Base-by-base conservation (phyloP, 2,888 invertebrate species). In the Helleia helle region DNA sequence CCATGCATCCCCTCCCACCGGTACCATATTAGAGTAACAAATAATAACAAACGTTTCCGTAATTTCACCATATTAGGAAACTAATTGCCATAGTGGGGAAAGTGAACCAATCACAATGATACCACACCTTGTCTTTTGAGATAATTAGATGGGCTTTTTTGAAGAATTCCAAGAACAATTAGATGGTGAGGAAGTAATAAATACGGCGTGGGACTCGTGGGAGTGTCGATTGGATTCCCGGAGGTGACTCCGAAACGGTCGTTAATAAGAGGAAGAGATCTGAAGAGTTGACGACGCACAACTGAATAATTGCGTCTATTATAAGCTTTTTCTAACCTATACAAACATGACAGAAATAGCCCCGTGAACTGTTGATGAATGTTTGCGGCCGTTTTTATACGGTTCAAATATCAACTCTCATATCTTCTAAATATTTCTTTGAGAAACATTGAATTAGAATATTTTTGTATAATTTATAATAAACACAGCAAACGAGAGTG, bases 131-230 rank as follows among this genome's bases (percentile, higher is more conserved):
- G 31, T 34, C 9, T 18, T 7, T 9, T 29, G 14, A 30, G 11
- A 31, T 7, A 27, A 6, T 17, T 39, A 18, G 24, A 36, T 25
- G 29, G 9, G 14, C 12, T 27, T 42, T 38, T 37, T 34, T 4
- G 11, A 22, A 24, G 24, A 25, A 42, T 68, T 68, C 70, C 51
- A 40, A 56, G 68, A 71, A 79, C 67, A 72, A 71, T 72, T 63
- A 60, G 42, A 50, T 45, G 56, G 64, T 56, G 55, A 72, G 81
- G 81, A 81, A 83, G 64, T 56, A 55, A 75, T 81, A 79, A 83
- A 81, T 81, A 73, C 59, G 51, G 56, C 59, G 64, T 67, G 69
- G 70, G 70, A 70, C 71, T 66, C 69, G 59, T 65, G 53, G 51
- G 53, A 60, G 58, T 52, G 52, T 53, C 61, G 58, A 52, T 54